phyloP scores from a whole-genome alignment of 2,113 vertebrate genomes.

The Corydoras sp. region DNA sequence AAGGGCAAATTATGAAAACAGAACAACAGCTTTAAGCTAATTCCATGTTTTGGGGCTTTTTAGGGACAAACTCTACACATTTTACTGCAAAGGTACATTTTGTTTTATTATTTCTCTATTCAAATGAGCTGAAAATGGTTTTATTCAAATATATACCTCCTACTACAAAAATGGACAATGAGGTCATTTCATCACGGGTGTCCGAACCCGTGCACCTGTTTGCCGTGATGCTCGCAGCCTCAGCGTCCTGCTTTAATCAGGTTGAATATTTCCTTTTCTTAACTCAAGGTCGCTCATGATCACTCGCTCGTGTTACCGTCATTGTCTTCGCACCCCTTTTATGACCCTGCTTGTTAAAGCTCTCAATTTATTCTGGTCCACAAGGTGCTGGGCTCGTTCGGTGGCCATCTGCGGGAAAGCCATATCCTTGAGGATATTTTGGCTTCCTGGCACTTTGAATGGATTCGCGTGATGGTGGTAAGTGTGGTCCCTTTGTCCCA shows the following conservation, averaged over 20 bases:
- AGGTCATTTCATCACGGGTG: too few relatives aligned
- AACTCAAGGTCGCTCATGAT: conserved; percentile 1
- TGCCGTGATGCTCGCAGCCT: conserved; percentile 23
- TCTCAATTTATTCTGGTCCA: conserved; percentile 68
- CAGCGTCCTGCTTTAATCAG: conserved; percentile 53
- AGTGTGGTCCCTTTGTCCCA: conserved; percentile 53
- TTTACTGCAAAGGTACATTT: too few relatives aligned
- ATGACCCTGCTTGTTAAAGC: conserved; percentile 8
- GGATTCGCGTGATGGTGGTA: conserved; percentile 74
- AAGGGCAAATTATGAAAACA: conserved; percentile 51
- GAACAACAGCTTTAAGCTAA: conserved; percentile 50
- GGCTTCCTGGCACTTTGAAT: conserved; percentile 77
- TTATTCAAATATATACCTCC: too few relatives aligned
- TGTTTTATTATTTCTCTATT: too few relatives aligned
- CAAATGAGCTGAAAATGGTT: too few relatives aligned
- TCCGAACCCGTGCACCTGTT: too few relatives aligned
- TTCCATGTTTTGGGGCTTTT: too few relatives aligned
- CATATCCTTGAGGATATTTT: conserved; percentile 74
- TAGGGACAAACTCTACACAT: too few relatives aligned
- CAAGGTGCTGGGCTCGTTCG: conserved; percentile 69
- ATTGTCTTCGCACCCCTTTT: conserved; percentile 44
- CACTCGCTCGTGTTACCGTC: conserved; percentile 21
- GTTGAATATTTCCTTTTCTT: conserved; percentile 45
- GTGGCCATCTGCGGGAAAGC: conserved; percentile 62
- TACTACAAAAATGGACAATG: too few relatives aligned